These are phyloP conservation scores for Nothoprocta pentlandii DNA, from an alignment of 2,113 vertebrate species.

Conservation along the genomic window DNA sequence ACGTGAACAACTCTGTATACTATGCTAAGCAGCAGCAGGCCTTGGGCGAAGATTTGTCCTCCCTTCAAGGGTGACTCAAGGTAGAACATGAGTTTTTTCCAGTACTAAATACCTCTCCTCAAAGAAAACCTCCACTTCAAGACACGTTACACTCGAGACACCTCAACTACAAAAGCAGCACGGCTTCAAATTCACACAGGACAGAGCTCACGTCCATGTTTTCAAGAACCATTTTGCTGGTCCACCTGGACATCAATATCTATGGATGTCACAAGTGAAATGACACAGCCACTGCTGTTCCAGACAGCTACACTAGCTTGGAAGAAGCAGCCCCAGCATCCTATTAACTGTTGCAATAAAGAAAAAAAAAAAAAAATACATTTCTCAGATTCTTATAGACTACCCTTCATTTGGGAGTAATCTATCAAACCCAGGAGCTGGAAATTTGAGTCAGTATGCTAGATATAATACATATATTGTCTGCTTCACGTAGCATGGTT, in stretches of 20 bases:
- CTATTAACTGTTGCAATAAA: not conserved
- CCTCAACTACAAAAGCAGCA: not conserved
- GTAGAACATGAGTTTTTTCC: not conserved
- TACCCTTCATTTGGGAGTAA: not conserved
- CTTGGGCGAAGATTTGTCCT: not conserved
- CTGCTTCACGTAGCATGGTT: not conserved
- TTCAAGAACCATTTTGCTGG: not conserved
- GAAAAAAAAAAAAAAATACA: not conserved
- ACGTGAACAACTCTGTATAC: not conserved
- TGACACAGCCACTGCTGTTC: too few relatives aligned
- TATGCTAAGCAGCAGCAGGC: not conserved
- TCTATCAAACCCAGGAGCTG: not conserved
- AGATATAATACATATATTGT: not conserved
- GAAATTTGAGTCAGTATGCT: not conserved
- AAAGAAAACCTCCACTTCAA: not conserved
- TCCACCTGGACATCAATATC: not conserved
- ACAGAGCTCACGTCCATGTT: not conserved
- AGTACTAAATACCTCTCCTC: not conserved
- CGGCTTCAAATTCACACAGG: fast-evolving
- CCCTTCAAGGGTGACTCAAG: not conserved
- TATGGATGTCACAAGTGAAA: not conserved
- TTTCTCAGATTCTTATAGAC: not conserved
- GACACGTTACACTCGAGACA: not conserved
- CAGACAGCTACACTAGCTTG: not conserved
- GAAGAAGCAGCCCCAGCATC: fast-evolving